phyloP scores from a whole-genome alignment of 2,797 vertebrate species.

The Rhincodon typus region DNA sequence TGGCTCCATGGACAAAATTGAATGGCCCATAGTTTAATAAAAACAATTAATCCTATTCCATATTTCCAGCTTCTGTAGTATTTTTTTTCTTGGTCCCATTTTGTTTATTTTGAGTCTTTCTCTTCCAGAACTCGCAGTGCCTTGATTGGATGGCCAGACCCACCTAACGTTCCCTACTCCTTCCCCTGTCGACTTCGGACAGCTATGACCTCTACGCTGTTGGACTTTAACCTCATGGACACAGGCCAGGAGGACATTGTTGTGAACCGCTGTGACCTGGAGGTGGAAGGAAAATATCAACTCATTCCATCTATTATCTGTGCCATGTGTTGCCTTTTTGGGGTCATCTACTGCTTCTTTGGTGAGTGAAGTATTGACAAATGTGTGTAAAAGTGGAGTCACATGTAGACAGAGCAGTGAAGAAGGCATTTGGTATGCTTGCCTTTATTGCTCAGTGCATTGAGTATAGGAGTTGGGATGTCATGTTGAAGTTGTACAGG shows the following conservation, averaged over 20 bases:
- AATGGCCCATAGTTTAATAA: not conserved
- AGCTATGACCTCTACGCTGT: constrained; percentile 57
- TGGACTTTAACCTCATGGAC: constrained; percentile 57
- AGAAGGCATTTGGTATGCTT: too few relatives aligned
- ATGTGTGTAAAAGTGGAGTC: not conserved
- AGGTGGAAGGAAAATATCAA: constrained; percentile 65
- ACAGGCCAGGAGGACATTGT: constrained; percentile 50
- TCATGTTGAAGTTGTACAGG: too few relatives aligned
- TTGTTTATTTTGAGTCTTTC: not conserved
- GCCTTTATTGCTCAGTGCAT: too few relatives aligned
- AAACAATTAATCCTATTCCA: not conserved
- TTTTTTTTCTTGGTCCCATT: not conserved
- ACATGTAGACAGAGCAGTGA: too few relatives aligned
- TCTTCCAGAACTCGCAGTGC: not conserved
- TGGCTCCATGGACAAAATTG: not conserved
- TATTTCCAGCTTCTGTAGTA: not conserved
- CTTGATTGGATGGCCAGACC: not conserved
- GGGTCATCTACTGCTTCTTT: constrained; percentile 82
- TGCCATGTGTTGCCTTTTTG: constrained; percentile 78
- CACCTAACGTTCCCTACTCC: not conserved
- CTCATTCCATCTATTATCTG: constrained; percentile 70
- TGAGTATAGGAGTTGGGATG: too few relatives aligned
- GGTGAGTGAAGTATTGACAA: constrained; percentile 58
- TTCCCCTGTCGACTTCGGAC: not conserved
- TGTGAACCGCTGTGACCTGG: constrained; percentile 61